Evolutionary conservation across 1,140 invertebrate genomes (phyloP).

Genomic region (Holotrichia oblita): DNA sequence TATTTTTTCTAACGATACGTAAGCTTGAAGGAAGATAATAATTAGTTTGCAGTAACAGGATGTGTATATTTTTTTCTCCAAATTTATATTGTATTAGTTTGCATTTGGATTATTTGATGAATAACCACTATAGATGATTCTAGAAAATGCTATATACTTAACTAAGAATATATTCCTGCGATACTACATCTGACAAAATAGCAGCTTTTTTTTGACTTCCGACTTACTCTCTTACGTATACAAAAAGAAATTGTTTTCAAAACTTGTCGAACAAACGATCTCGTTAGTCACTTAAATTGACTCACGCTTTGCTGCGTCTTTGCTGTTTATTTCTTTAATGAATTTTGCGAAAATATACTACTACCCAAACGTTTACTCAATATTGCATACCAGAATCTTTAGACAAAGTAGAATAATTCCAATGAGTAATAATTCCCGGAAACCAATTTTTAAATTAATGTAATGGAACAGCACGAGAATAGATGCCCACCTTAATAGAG

Average conservation of each 20-base stretch:
- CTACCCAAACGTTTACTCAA: background rate
- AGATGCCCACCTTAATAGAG: background rate
- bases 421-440: background rate
- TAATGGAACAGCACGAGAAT: no score
- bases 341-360: background rate
- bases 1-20: no score
- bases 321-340: background rate
- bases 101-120: no score
- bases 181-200: background rate
- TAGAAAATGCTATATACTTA: background rate
- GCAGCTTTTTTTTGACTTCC: background rate
- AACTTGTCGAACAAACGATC: background rate
- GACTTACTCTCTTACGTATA: background rate
- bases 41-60: no score
- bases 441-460: background rate
- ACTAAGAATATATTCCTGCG: background rate
- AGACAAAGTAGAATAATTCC: conserved; percentile 21
- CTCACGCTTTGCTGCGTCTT: background rate
- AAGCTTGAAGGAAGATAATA: no score
- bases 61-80: no score
- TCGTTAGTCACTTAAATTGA: conserved; percentile 12
- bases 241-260: background rate
- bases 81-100: no score
- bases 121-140: background rate
- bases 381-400: background rate